Evolutionary conservation across 2,113 vertebrate species (phyloP), one percentile per base, ranked within the genome.

Genomic region (Tetraodon nigroviridis): DNA sequence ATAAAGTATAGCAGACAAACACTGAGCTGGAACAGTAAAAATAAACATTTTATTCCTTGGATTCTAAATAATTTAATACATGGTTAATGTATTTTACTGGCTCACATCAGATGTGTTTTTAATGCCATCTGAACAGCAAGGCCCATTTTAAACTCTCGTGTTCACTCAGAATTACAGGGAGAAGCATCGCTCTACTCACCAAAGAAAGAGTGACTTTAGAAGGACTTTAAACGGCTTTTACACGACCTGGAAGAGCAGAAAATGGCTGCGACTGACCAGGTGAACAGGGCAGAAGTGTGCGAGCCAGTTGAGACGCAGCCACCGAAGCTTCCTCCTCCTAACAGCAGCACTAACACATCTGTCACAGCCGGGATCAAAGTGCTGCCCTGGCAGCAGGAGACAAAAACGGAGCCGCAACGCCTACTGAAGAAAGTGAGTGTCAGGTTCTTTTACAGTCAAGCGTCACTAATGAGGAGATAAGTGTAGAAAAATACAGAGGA

Each of bases 391-490:
- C 17, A 51, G 46, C 19, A 12, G 48, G 20, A n/a, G 20, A 20
- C 15, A 29, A 56, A 24, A 46, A 20, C 17, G 45, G 24, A 37
- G 44, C 16, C 16, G 16, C 45, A 48, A 18, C 37, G 61, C 19
- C 51, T 27, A 22, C 10, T 48, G 16, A 20, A 62, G 45, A 32
- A 32, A 63, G 45, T 18, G 19, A 64, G 21, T 48, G 44, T 37
- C 32, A 37, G 5, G 15, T 46, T 46, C n/a, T 44, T 46, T 17
- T 3, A 16, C 44, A n/a, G 14, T 46, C 44, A 10, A 64, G 53
- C 37, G 53, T 64, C 53, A 29, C 46, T 32, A 45, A 66, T 45
- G 41, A 51, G 55, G 49, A 51, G 37, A 12, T 37, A 37, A 37
- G 7, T 12, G 17, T 51, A 44, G 42, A 54, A n/a, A 12, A 27